These are phyloP conservation scores for Budorcas taxicolor DNA, from an alignment of 2,113 vertebrate species.

Conservation along the genomic window DNA sequence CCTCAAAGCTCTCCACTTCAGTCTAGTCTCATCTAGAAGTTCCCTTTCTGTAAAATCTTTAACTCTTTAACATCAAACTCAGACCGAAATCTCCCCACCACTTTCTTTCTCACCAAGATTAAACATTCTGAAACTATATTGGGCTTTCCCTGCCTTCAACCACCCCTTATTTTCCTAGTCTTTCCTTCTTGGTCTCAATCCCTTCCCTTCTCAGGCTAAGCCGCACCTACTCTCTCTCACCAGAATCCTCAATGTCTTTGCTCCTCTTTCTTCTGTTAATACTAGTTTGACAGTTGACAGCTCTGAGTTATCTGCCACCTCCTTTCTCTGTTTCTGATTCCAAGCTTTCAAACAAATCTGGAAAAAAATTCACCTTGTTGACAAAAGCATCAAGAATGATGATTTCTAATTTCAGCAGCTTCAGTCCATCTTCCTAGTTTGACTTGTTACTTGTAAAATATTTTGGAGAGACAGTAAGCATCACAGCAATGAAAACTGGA, in stretches of 20 bases:
- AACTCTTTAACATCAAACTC: background rate
- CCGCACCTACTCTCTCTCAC: background rate
- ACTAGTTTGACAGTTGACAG: background rate
- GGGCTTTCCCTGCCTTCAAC: background rate
- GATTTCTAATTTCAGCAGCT: constrained; percentile 46
- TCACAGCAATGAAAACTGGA: constrained; percentile 38
- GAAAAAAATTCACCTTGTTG: constrained; percentile 2
- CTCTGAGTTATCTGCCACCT: background rate
- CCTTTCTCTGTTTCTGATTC: background rate
- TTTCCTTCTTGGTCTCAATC: background rate
- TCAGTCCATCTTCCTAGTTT: background rate
- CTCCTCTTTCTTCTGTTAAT: background rate
- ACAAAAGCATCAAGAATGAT: constrained; percentile 47
- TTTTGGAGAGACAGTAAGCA: constrained; percentile 12
- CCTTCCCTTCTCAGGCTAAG: background rate
- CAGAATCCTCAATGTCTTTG: background rate
- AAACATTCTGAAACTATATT: background rate
- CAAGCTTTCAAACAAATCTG: background rate
- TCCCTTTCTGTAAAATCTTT: background rate
- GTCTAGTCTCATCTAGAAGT: background rate
- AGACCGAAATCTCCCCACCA: background rate
- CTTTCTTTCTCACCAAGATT: background rate
- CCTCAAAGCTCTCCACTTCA: background rate
- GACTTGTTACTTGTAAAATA: constrained; percentile 27
- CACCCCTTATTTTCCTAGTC: background rate